Evolutionary conservation across 1,140 invertebrate species (phyloP).

Genomic region (Sipha flava): DNA sequence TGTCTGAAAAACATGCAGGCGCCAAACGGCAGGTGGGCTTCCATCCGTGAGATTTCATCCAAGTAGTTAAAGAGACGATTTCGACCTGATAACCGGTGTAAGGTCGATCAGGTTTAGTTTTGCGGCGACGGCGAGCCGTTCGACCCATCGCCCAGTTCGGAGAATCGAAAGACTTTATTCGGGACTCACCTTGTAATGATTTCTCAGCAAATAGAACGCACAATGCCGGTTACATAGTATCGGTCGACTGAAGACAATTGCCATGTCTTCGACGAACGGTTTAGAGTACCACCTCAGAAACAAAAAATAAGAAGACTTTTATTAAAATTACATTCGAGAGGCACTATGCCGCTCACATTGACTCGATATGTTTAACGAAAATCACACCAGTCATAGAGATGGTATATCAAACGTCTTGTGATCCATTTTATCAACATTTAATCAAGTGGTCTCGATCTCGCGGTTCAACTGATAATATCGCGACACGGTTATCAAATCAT

Average conservation of each 20-base stretch:
- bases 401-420: too few species aligned
- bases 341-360: too few species aligned
- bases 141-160: slow-evolving; percentile 1
- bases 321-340: too few species aligned
- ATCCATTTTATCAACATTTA: too few species aligned
- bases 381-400: too few species aligned
- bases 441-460: too few species aligned
- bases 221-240: background rate
- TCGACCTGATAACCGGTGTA: background rate
- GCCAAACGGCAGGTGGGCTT: slow-evolving; percentile 35
- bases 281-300: too few species aligned
- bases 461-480: too few species aligned
- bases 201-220: background rate
- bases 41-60: slow-evolving; percentile 40
- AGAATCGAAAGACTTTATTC: slow-evolving; percentile 20
- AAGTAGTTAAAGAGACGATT: slow-evolving; percentile 35
- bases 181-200: slow-evolving; percentile 19
- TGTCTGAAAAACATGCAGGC: slow-evolving; percentile 39
- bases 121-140: background rate
- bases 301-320: background rate
- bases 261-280: background rate
- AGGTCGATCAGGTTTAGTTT: background rate
- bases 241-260: background rate
- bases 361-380: too few species aligned
- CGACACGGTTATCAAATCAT: too few species aligned